Evolutionary conservation across 2,888 invertebrate genomes (phyloP).

Genomic region (Iselma pallidipennis): DNA sequence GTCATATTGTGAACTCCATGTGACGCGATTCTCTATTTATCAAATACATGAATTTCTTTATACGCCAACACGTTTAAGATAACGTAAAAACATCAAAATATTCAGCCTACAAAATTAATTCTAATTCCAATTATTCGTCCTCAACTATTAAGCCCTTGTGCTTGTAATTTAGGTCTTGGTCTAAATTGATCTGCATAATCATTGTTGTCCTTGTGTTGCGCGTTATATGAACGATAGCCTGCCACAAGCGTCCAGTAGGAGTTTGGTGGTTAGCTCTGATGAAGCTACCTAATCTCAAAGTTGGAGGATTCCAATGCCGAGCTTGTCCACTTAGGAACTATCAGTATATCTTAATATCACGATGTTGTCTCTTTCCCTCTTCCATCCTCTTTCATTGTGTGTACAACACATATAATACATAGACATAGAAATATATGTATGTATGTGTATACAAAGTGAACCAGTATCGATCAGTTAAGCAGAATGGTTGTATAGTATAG

Average conservation of each 20-base stretch:
- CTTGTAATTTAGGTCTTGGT: constrained; percentile 22
- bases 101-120: constrained; percentile 16
- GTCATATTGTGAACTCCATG: neutral
- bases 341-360: neutral
- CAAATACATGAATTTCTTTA: too few species aligned
- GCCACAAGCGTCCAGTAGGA: constrained; percentile 2
- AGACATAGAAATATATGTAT: constrained; percentile 31
- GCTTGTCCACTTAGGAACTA: neutral
- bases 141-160: constrained; percentile 23
- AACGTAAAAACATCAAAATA: neutral
- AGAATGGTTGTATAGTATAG: constrained; percentile 2
- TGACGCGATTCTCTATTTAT: too few species aligned
- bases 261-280: constrained; percentile 10
- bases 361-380: neutral
- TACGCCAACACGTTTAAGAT: too few species aligned
- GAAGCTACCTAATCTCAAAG: neutral
- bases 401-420: constrained; percentile 24
- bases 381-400: neutral
- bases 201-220: constrained; percentile 21
- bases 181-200: constrained; percentile 33
- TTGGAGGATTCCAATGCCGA: constrained; percentile 3
- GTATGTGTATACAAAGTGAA: constrained; percentile 29
- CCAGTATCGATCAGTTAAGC: constrained; percentile 43
- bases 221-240: constrained; percentile 10
- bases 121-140: constrained; percentile 20